Evolutionary conservation across 2,797 vertebrate species (phyloP).

Genomic region (Hypotaenidia okinawae): DNA sequence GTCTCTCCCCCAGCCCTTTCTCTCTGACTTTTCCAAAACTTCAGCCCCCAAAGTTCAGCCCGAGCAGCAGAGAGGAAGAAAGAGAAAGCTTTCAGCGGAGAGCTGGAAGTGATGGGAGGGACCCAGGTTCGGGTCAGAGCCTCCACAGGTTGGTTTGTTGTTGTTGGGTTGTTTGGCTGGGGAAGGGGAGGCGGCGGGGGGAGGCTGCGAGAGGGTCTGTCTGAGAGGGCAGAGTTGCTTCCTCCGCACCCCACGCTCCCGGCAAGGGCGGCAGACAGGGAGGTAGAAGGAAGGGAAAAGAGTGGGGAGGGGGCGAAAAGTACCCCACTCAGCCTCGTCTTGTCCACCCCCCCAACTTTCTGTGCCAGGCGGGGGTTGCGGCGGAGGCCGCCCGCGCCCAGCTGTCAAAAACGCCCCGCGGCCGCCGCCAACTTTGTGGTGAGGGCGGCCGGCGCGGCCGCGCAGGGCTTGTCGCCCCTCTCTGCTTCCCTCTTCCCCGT

Average conservation of each 20-base stretch:
- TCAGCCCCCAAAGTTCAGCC: conserved; percentile 10
- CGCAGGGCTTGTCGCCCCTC: not conserved
- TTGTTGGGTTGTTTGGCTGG: conserved; percentile 27
- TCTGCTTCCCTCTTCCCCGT: not conserved
- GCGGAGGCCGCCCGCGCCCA: conserved; percentile 56
- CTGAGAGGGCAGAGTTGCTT: not conserved
- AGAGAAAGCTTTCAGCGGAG: not conserved
- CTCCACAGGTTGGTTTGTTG: conserved; percentile 62
- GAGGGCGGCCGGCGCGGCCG: not conserved
- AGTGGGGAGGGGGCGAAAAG: not conserved
- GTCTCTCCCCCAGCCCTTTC: not conserved
- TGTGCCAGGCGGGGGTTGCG: conserved; percentile 7
- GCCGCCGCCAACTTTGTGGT: conserved; percentile 69
- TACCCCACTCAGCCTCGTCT: not conserved
- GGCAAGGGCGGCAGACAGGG: not conserved
- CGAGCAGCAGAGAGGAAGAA: not conserved
- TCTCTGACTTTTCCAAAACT: conserved; percentile 35
- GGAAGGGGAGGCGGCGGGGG: not conserved
- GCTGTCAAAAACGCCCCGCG: conserved; percentile 70
- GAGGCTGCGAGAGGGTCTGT: not conserved
- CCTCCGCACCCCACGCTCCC: not conserved
- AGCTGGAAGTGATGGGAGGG: conserved; percentile 43
- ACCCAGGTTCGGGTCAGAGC: conserved; percentile 39
- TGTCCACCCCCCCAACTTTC: not conserved
- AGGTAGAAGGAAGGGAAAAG: not conserved